phyloP scores from a whole-genome alignment of 2,797 vertebrate genomes.

The Spinus olivaceus region DNA sequence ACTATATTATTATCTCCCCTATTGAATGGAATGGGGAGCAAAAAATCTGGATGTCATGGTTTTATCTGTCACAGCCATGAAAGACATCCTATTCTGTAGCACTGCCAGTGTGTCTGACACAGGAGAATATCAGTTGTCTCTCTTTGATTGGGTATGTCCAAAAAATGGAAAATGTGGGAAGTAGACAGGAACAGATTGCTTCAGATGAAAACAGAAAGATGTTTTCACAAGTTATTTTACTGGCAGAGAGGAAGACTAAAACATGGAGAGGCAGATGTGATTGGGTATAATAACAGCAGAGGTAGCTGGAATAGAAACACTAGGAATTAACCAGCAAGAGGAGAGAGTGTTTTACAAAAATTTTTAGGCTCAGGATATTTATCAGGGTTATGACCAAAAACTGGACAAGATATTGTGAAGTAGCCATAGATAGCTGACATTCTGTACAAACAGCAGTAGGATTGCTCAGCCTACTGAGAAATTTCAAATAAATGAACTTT shows the following conservation, averaged over 20 bases:
- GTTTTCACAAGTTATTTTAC: not conserved
- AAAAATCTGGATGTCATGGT: not conserved
- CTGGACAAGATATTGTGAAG: not conserved
- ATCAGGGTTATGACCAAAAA: not conserved
- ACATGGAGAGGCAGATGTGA: not conserved
- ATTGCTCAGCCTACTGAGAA: not conserved
- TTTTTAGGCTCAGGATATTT: not conserved
- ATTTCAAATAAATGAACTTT: conserved; percentile 1
- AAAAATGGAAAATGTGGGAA: not conserved
- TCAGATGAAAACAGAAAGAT: not conserved
- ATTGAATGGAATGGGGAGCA: not conserved
- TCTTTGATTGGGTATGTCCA: not conserved
- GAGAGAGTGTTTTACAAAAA: not conserved
- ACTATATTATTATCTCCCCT: not conserved
- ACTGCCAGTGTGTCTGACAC: not conserved
- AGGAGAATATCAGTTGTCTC: not conserved
- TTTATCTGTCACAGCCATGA: not conserved
- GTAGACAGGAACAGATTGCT: not conserved
- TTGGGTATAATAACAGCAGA: not conserved
- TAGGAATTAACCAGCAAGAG: not conserved
- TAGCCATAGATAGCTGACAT: not conserved
- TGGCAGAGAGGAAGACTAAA: not conserved
- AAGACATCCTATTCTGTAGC: not conserved
- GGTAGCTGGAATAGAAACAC: not conserved
- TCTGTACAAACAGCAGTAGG: not conserved